Evolutionary conservation across 2,113 vertebrate species (phyloP), one percentile per base, ranked within the genome.

Genomic region (Phyllostomus discolor): DNA sequence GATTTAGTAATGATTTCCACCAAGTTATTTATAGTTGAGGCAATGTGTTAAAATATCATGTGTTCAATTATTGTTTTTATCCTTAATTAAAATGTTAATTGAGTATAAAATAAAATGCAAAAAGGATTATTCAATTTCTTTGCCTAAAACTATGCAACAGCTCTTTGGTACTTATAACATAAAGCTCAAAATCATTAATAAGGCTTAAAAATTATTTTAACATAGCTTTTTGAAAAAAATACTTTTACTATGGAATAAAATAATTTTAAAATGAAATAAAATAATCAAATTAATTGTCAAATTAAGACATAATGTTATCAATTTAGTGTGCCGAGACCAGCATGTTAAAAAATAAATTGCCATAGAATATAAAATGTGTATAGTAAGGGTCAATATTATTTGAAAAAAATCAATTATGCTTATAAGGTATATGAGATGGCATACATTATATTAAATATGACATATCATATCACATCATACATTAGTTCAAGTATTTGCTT

Each of bases 1-100:
- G 73, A 95, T 91, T 98, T 97, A 98, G 82, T 92, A 98, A 64
- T 0, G 11, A 97, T 98, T 98, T 98, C 66, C 84, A 97, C 97
- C 43, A 54, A 83, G 66, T 95, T 97, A 70, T 92, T 84, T 97
- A 95, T 70, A 91, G 96, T 92, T 95, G 85, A 96, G 89, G 92
- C 98, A 98, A 97, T 98, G 97, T 98, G 98, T 98, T 97, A 95
- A 98, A 98, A 98, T 98, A 94, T 98, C 98, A 98, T 97, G 88
- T 98, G 95, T 96, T 98, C 98, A 97, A 98, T 98, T 95, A 97
- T 67, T 98, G 89, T 98, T 98, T 91, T 98, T 98, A 97, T 94
- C 92, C 94, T 97, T 98, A 98, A 98, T 98, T 98, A 98, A 97
- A 98, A 97, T 97, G 86, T 89, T 98, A 98, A 98, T 98, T 96